Percentiles rank a stretch among this genome's conserved stretches.
phyloP scores from a whole-genome alignment of 1,140 invertebrate genomes.

The Notospermus geniculatus region DNA sequence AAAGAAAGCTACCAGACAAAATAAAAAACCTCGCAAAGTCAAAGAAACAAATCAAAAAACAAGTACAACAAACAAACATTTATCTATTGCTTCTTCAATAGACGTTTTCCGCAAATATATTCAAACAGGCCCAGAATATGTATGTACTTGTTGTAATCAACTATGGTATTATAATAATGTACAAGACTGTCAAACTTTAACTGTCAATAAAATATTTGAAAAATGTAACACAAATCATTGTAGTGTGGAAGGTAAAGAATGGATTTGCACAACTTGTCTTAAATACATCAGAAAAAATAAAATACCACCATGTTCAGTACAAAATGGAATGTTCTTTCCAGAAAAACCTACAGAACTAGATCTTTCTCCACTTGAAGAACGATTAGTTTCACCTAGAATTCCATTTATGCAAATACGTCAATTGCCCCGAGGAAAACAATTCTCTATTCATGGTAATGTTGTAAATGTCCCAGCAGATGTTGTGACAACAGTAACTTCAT shows the following conservation, averaged over 20 bases:
- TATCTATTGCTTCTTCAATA: too few species aligned
- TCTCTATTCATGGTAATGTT: conserved; percentile 22
- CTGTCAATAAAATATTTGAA: background rate
- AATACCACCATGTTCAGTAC: conserved; percentile 14
- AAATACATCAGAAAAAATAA: conserved; percentile 15
- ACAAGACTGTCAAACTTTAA: background rate
- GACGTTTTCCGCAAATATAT: background rate
- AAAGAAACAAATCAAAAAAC: too few species aligned
- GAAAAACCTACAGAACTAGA: conserved; percentile 17
- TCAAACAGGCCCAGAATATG: background rate
- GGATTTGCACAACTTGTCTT: conserved; percentile 20
- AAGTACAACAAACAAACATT: too few species aligned
- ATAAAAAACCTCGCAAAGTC: too few species aligned
- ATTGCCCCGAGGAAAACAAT: conserved; percentile 18
- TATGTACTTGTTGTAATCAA: conserved; percentile 23
- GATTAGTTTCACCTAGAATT: conserved; percentile 22
- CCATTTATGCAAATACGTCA: conserved; percentile 31
- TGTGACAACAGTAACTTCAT: conserved; percentile 21
- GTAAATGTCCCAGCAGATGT: conserved; percentile 30
- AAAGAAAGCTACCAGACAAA: too few species aligned
- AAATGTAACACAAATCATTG: conserved; percentile 10
- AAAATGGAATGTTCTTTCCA: conserved; percentile 23
- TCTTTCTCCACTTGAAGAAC: conserved; percentile 23
- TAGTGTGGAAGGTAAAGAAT: conserved; percentile 13
- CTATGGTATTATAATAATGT: conserved; percentile 21